Percentiles rank a stretch among this genome's conserved stretches.
phyloP scores from a whole-genome alignment of 2,888 invertebrate species.

The Folsomia candida region DNA sequence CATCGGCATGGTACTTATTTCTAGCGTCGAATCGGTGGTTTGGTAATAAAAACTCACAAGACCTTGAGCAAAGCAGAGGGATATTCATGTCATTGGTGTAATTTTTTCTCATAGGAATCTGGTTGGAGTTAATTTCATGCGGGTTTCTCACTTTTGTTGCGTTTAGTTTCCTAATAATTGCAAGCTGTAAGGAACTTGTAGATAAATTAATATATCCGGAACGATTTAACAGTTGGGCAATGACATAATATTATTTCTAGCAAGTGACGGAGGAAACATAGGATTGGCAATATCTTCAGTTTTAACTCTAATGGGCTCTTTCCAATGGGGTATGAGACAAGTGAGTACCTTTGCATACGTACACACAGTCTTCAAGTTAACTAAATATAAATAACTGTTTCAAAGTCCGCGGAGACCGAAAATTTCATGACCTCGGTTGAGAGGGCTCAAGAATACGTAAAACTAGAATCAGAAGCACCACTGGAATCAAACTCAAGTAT shows the following conservation, averaged over 20 bases:
- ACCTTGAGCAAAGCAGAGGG: too few species aligned
- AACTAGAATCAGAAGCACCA: constrained; percentile 63
- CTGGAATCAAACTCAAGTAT: constrained; percentile 54
- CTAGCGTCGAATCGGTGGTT: too few species aligned
- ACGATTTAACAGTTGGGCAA: neutral
- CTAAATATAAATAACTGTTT: too few species aligned
- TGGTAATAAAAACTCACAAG: too few species aligned
- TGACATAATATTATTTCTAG: too few species aligned
- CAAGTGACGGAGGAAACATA: constrained; percentile 32
- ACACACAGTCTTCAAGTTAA: too few species aligned
- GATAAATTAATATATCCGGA: neutral
- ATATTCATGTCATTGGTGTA: too few species aligned
- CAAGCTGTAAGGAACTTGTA: constrained; percentile 58
- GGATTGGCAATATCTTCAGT: constrained; percentile 45
- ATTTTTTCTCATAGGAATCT: too few species aligned
- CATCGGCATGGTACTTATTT: too few species aligned
- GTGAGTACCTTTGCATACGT: neutral
- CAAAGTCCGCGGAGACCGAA: constrained; percentile 69
- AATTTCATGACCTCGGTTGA: constrained; percentile 75
- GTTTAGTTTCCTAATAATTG: constrained; percentile 66
- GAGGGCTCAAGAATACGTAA: constrained; percentile 44
- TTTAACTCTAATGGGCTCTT: neutral
- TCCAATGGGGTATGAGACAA: neutral
- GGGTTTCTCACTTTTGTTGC: constrained; percentile 82
- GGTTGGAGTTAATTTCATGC: constrained; percentile 84